These are phyloP conservation scores for Styela clava DNA, from an alignment of 23 tunicate species.

Conservation along the genomic window DNA sequence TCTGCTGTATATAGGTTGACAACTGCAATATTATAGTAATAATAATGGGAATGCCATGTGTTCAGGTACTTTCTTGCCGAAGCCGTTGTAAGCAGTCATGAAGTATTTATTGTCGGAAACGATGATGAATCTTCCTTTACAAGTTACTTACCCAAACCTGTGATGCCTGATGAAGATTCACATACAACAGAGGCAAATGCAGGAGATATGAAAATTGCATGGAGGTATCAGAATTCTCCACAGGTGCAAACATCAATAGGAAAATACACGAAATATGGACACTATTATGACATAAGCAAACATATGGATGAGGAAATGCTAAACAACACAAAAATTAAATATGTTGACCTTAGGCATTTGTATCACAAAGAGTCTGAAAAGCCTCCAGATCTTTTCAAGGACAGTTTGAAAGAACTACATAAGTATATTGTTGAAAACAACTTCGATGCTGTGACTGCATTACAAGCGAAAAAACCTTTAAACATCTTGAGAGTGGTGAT, in stretches of 20 bases:
- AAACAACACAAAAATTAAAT: neutral
- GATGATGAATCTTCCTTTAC: constrained; percentile 18
- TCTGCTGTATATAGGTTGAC: no score
- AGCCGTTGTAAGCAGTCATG: constrained; percentile 58
- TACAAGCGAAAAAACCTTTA: constrained; percentile 6
- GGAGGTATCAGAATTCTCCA: constrained; percentile 62
- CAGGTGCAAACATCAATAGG: constrained; percentile 33
- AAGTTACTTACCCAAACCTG: constrained; percentile 63
- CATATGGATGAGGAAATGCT: constrained; percentile 40
- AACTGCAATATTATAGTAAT: no score
- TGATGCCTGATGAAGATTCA: neutral
- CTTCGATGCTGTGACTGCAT: constrained; percentile 1
- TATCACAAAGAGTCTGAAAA: neutral
- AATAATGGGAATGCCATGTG: no score
- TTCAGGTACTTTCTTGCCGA: constrained; percentile 90
- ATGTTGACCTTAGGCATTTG: neutral
- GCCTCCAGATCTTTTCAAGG: neutral
- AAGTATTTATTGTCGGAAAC: constrained; percentile 33
- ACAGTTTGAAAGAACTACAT: constrained; percentile 8
- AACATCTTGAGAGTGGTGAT: constrained; percentile 62
- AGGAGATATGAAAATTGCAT: constrained; percentile 84
- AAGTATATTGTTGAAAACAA: neutral
- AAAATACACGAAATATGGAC: constrained; percentile 56
- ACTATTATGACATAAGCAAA: constrained; percentile 71
- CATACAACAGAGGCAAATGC: neutral